Percentiles rank a stretch among this genome's conserved stretches.
Conservation (phyloP, 2,888 invertebrate genomes). For the Apotomis betuletana region DNA sequence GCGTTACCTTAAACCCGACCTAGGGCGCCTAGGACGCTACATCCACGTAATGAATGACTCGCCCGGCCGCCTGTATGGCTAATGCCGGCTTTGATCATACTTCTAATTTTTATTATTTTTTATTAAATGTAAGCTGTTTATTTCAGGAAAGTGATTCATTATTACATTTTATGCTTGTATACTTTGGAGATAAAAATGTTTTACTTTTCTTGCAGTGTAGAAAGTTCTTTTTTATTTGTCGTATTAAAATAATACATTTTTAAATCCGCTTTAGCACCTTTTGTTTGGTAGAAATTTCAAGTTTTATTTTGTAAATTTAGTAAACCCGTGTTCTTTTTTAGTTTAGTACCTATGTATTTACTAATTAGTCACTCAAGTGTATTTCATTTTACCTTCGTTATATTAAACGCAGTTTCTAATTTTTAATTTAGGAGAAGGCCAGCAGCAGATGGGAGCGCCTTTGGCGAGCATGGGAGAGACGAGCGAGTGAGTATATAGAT, state of each 20-base stretch:
- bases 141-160: too few relatives aligned
- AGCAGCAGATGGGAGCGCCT: constrained; percentile 83
- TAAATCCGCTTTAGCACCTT: background rate
- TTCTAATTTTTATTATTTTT: too few relatives aligned
- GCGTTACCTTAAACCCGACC: too few relatives aligned
- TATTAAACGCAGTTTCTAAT: constrained; percentile 24
- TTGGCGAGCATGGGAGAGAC: constrained; percentile 86
- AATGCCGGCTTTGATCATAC: too few relatives aligned
- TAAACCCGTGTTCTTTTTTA: background rate
- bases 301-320: background rate
- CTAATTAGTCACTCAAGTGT: too few relatives aligned
- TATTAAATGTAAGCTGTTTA: too few relatives aligned
- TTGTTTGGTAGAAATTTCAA: background rate
- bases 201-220: background rate
- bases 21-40: too few relatives aligned
- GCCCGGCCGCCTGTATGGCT: too few relatives aligned
- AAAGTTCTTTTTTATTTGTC: constrained; percentile 54
- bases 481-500: constrained; percentile 82
- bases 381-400: background rate
- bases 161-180: too few relatives aligned
- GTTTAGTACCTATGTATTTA: background rate
- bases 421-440: constrained; percentile 73
- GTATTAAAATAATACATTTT: constrained; percentile 39
- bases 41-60: too few relatives aligned
- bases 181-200: too few relatives aligned